phyloP scores from a whole-genome alignment of 53 echinoderm and acorn worm genomes.

The Echinarachnius parma region DNA sequence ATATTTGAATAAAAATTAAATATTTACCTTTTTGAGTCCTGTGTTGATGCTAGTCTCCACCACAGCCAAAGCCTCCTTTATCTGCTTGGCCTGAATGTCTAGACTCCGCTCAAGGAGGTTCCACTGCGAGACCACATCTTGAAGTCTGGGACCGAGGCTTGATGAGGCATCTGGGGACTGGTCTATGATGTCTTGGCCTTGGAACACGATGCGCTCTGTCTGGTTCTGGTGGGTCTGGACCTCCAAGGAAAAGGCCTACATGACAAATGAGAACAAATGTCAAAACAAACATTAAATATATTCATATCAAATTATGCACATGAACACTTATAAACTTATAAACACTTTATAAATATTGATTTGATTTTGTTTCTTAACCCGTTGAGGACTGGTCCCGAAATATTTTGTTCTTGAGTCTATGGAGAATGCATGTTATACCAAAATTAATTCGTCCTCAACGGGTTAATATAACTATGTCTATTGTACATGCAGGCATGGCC shows the following conservation, averaged over 20 bases:
- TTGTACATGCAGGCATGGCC: too few relatives aligned
- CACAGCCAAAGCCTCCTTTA: constrained; percentile 81
- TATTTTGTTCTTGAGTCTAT: too few relatives aligned
- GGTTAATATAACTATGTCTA: too few relatives aligned
- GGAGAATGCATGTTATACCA: too few relatives aligned
- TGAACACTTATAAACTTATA: too few relatives aligned
- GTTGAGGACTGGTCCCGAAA: too few relatives aligned
- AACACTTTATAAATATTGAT: too few relatives aligned
- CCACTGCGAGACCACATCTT: constrained; percentile 66
- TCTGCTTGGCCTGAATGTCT: constrained; percentile 77
- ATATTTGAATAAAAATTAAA: too few relatives aligned
- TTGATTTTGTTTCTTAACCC: too few relatives aligned
- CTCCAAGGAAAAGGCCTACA: constrained; percentile 87
- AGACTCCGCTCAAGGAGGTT: constrained; percentile 70
- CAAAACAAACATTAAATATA: too few relatives aligned
- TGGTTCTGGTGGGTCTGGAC: constrained; percentile 89
- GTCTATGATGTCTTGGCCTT: constrained; percentile 61
- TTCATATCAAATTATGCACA: too few relatives aligned
- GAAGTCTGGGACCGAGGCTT: constrained; percentile 51
- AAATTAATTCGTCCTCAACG: too few relatives aligned
- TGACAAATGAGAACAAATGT: background rate
- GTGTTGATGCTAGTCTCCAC: constrained; percentile 69
- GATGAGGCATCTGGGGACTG: constrained; percentile 55
- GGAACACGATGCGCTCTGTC: constrained; percentile 65
- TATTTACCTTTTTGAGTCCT: constrained; percentile 30